Percentiles rank a stretch among this genome's conserved stretches.
phyloP scores from a whole-genome alignment of 2,888 invertebrate species.

The Maniola hyperantus region DNA sequence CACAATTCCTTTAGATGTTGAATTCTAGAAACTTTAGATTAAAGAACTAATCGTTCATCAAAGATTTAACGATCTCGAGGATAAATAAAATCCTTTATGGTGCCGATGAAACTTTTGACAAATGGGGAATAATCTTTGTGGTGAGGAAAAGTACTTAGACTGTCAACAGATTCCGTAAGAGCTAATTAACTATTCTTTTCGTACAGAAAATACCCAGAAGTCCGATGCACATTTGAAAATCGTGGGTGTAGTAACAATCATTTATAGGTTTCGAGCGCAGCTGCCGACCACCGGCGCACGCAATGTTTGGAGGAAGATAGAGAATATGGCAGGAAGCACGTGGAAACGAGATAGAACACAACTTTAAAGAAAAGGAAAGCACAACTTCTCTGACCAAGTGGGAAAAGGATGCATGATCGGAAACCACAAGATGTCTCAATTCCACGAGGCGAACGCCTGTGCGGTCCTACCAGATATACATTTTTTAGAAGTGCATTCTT shows the following conservation, averaged over 20 bases:
- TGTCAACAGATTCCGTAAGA: conserved; percentile 5
- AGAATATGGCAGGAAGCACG: conserved; percentile 72
- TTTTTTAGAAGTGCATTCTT: conserved; percentile 71
- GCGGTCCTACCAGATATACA: conserved; percentile 71
- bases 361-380: conserved; percentile 75
- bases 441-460: conserved; percentile 78
- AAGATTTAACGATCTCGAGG: conserved; percentile 1
- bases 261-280: conserved; percentile 77
- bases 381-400: conserved; percentile 52
- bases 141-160: not conserved
- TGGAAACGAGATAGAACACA: conserved; percentile 67
- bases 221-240: conserved; percentile 61
- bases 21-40: conserved; percentile 11
- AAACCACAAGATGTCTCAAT: conserved; percentile 83
- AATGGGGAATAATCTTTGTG: not conserved
- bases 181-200: conserved; percentile 29
- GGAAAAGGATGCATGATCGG: conserved; percentile 75
- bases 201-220: conserved; percentile 51
- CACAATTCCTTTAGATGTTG: conserved; percentile 9
- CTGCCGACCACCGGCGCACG: conserved; percentile 72
- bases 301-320: conserved; percentile 80
- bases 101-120: not conserved
- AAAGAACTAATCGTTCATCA: conserved; percentile 11
- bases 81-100: conserved; percentile 10
- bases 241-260: conserved; percentile 68